A percentile compares a stretch with the other conserved stretches of the same genome.
These are phyloP conservation scores for Loripinus fragilis DNA, from an alignment of 2,888 invertebrate species.

Conservation along the genomic window DNA sequence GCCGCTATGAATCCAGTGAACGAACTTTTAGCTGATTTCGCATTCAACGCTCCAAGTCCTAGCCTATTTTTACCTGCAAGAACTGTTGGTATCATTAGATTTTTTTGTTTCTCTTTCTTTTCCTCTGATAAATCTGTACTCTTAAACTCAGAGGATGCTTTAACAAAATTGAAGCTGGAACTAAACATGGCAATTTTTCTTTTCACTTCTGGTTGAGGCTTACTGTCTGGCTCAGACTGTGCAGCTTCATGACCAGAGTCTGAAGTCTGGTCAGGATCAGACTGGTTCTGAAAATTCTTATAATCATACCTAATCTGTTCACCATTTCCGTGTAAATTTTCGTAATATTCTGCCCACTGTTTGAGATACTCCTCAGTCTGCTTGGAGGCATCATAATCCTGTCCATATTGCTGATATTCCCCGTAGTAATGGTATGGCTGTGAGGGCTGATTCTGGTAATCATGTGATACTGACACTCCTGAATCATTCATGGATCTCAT, in stretches of 20 bases:
- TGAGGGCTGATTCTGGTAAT: background rate
- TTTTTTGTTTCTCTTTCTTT: background rate
- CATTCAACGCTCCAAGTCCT: background rate
- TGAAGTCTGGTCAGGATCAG: background rate
- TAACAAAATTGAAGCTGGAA: constrained; percentile 57
- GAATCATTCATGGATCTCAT: constrained; percentile 1
- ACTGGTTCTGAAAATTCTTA: constrained; percentile 26
- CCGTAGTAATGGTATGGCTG: background rate
- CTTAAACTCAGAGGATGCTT: constrained; percentile 56
- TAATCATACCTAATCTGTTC: constrained; percentile 29
- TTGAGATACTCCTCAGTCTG: background rate
- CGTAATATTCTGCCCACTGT: constrained; percentile 13
- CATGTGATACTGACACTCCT: background rate
- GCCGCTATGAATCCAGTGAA: background rate
- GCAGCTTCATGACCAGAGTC: background rate
- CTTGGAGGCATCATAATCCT: background rate
- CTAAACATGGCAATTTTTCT: constrained; percentile 39
- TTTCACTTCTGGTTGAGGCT: background rate
- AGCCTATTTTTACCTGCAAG: constrained; percentile 9
- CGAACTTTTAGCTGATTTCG: background rate
- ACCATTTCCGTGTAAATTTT: background rate
- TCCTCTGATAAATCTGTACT: constrained; percentile 56
- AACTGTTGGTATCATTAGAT: constrained; percentile 8
- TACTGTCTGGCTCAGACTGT: background rate
- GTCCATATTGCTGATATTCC: background rate